phyloP scores from a whole-genome alignment of 2,888 invertebrate genomes.

The Ormyrus nitidulus region DNA sequence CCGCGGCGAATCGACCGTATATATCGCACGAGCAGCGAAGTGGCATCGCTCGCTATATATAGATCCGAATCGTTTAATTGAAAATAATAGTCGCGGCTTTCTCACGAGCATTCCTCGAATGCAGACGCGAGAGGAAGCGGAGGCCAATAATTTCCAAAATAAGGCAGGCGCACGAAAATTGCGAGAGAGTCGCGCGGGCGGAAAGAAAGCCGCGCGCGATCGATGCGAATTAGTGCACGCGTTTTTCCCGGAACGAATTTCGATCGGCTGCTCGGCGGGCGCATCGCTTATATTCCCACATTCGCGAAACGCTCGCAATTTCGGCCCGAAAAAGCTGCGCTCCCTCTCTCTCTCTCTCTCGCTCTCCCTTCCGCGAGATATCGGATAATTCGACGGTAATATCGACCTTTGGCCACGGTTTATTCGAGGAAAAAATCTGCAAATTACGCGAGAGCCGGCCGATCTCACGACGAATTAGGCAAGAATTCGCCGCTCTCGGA shows the following conservation, averaged over 20 bases:
- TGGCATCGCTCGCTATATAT: too few species aligned
- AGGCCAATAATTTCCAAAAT: too few species aligned
- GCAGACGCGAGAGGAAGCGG: neutral
- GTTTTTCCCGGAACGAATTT: slow-evolving; percentile 55
- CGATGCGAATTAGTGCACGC: slow-evolving; percentile 53
- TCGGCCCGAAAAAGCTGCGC: too few species aligned
- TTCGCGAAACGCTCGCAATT: slow-evolving; percentile 39
- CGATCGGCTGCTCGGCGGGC: slow-evolving; percentile 25
- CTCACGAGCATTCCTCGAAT: too few species aligned
- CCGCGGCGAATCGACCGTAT: too few species aligned
- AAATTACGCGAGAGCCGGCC: slow-evolving; percentile 40
- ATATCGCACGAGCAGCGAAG: too few species aligned
- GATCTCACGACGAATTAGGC: slow-evolving; percentile 48
- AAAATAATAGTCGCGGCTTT: too few species aligned
- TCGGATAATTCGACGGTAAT: slow-evolving; percentile 57
- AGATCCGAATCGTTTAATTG: too few species aligned
- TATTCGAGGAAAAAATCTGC: slow-evolving; percentile 55
- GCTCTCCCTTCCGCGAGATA: slow-evolving; percentile 15
- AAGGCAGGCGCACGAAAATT: too few species aligned
- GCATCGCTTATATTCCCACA: slow-evolving; percentile 51
- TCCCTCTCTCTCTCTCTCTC: neutral
- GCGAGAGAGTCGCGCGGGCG: neutral
- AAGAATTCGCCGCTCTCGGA: slow-evolving; percentile 44
- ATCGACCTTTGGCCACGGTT: slow-evolving; percentile 53
- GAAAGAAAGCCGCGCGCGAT: slow-evolving; percentile 35